Evolutionary conservation across 2,113 vertebrate genomes (phyloP), one percentile per base, ranked within the genome.

Genomic region (Clupea harengus): DNA sequence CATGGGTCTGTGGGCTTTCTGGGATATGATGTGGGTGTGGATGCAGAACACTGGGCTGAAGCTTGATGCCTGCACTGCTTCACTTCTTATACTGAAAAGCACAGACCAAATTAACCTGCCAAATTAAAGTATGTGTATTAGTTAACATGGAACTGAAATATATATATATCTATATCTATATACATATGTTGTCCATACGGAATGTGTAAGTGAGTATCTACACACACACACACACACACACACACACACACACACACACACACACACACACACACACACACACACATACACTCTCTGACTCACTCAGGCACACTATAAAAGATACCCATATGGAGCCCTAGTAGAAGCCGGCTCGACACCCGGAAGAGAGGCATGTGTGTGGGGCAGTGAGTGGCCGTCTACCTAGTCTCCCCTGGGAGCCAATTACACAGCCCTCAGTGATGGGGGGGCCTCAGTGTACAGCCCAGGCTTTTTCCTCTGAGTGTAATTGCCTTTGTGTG

Each of bases 1-100:
- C 72, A 78, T 32, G 72, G 72, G 72, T 78, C 72, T 78, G 72
- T 78, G 72, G 72, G 25, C 28, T 78, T 78, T 32, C 72, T 32
- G 28, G 72, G 72, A 32, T 78, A 32, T 39, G 28, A 39, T 78
- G 72, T 78, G 72, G 25, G 72, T 78, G 72, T 78, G 72, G 25
- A 39, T 78, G 72, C 72, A 78, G 72, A 78, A 78, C 25, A 17
- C n/a, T 67, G 64, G 28, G 28, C 64, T 49, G 47, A 57, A 57
- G 52, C 52, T 57, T 20, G 52, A 17, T 57, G 52, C 64, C 39
- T 39, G 39, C 39, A 39, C 39, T 64, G 22, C 57, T 60, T 60
- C 18, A 60, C 54, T 60, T 60, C 18, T 54, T 15, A 18, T 60
- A 60, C 54, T 60, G 20, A 18, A 60, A 60, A 60, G 18, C 54